Base-by-base conservation (phyloP, 2,113 vertebrate genomes). In the Argyrosomus japonicus region DNA sequence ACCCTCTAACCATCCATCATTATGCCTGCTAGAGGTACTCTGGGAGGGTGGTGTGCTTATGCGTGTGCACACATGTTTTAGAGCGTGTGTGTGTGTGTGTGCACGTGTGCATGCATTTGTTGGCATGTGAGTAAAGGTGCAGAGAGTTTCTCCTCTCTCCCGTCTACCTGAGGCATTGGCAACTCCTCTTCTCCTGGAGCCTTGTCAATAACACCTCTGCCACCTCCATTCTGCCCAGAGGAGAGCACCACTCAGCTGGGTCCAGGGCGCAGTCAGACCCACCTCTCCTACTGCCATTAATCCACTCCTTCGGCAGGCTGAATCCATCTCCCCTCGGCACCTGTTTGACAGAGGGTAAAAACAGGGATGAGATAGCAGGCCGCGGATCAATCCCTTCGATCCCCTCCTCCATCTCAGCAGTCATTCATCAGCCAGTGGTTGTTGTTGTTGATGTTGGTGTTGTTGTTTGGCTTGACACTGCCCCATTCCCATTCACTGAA, bases 311-410 rank as follows among this genome's bases (percentile, higher is more conserved):
- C 61, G 68, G 90, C 92, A 90, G 92, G 95, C 91, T 90, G 89
- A 94, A 95, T 95, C 94, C 94, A 92, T 95, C 94, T 94, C 94
- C 92, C 93, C 85, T 87, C 60, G 85, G 93, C 93, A 91, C 87
- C 92, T 91, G 89, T 93, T 92, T 94, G 95, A 95, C 94, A 95
- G 94, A 92, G 91, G 92, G 92, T 94, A 95, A 94, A 95, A 96
- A 93, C 91, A 90, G 91, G 88, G 88, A 93, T 93, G 93, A 95
- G 93, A 94, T 94, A 94, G 91, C 86, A 78, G 81, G 89, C 75
- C 54, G 74, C 36, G 48, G 92, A 95, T 95, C 95, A 94, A 95
- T 95, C 87, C 82, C 90, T 95, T 96, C 93, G 94, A 95, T 95
- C 89, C 85, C 70, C 62, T 76, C 84, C 91, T 89, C 86, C 88